Evolutionary conservation across 1,140 invertebrate genomes (phyloP).

Genomic region (Zaprionus kolodkinae): DNA sequence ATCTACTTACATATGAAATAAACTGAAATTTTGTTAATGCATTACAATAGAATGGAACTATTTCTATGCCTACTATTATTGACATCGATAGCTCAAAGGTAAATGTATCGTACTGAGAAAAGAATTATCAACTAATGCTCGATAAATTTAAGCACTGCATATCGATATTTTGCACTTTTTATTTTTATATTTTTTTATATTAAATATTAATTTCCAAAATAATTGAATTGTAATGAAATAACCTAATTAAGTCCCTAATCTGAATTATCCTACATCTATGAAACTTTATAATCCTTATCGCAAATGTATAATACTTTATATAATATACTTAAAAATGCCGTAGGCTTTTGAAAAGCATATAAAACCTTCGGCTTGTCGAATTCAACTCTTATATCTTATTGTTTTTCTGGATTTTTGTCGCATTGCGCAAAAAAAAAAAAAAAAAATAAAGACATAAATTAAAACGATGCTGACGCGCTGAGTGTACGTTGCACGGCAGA

Average conservation of each 20-base stretch:
- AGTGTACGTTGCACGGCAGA: neutral
- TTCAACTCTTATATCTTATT: neutral
- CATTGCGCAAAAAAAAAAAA: slow-evolving; percentile 58
- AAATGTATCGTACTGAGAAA: neutral
- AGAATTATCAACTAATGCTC: neutral
- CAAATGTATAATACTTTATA: too few species aligned
- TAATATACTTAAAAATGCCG: too few species aligned
- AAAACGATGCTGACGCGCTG: neutral
- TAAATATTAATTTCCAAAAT: too few species aligned
- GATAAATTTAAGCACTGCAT: neutral
- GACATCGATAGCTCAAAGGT: neutral
- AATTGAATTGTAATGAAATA: too few species aligned
- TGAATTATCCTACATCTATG: too few species aligned
- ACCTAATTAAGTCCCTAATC: too few species aligned
- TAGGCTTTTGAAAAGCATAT: too few species aligned
- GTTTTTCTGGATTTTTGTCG: slow-evolving; percentile 34
- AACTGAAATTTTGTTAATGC: slow-evolving; percentile 69
- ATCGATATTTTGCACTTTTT: too few species aligned
- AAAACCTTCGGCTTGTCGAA: neutral
- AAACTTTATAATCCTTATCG: too few species aligned
- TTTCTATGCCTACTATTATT: slow-evolving; percentile 45
- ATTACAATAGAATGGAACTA: slow-evolving; percentile 49
- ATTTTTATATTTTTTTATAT: too few species aligned
- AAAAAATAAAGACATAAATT: slow-evolving; percentile 32
- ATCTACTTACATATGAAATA: slow-evolving; percentile 68